phyloP scores from a whole-genome alignment of 1,140 invertebrate species.

The Laupala kohalensis region DNA sequence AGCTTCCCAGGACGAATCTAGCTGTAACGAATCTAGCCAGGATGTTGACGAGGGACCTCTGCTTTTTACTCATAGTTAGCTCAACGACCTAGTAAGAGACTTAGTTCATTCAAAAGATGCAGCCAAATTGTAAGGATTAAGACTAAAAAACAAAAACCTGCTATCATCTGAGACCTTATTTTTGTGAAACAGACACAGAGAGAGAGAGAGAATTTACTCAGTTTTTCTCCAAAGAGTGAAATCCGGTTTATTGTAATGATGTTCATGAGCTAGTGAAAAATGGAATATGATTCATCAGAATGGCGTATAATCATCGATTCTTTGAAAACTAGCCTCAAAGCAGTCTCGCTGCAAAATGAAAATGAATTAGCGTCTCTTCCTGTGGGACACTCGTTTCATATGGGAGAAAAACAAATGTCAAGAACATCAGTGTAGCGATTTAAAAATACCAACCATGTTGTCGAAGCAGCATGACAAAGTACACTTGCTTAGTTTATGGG shows the following conservation, averaged over 20 bases:
- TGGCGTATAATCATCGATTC: constrained; percentile 18
- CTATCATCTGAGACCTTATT: constrained; percentile 12
- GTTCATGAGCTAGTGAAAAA: constrained; percentile 20
- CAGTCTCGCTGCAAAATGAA: constrained; percentile 18
- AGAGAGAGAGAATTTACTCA: constrained; percentile 14
- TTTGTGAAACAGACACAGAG: constrained; percentile 12
- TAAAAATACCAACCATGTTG: constrained; percentile 9
- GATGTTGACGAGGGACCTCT: constrained; percentile 1
- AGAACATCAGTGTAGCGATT: constrained; percentile 5
- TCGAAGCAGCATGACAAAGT: not conserved
- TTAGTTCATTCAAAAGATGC: constrained; percentile 9
- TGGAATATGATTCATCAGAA: constrained; percentile 7
- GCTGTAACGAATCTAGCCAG: not conserved
- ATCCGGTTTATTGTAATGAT: constrained; percentile 8
- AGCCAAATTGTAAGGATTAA: constrained; percentile 13
- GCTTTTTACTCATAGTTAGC: not conserved
- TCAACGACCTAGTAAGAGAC: constrained; percentile 12
- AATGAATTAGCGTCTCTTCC: constrained; percentile 12
- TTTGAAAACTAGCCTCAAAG: constrained; percentile 17
- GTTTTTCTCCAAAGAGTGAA: constrained; percentile 10
- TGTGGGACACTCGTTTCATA: constrained; percentile 3
- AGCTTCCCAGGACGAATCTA: not conserved
- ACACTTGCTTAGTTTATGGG: constrained; percentile 28
- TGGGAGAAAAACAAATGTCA: constrained; percentile 8
- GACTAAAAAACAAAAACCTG: constrained; percentile 13